Evolutionary conservation across 2,113 vertebrate species (phyloP).

Genomic region (Eleginops maclovinus): DNA sequence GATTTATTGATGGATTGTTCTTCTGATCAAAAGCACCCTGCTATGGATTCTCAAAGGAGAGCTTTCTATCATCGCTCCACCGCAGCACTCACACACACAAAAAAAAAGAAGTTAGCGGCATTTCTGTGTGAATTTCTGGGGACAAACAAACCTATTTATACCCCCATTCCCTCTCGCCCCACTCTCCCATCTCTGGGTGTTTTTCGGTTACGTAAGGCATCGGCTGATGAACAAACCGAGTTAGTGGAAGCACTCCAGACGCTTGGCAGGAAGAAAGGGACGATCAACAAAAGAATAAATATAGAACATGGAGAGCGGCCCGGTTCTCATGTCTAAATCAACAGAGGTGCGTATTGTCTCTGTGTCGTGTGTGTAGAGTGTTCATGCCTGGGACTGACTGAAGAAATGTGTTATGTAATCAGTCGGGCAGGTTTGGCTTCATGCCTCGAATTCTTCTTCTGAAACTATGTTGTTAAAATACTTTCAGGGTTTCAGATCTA

Average conservation of each 20-base stretch:
- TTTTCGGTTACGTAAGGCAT: conserved; percentile 41
- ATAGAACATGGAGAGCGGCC: conserved; percentile 20
- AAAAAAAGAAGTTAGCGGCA: not conserved
- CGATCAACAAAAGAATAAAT: conserved; percentile 42
- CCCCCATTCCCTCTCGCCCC: not conserved
- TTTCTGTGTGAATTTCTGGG: conserved; percentile 20
- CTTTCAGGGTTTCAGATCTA: not conserved
- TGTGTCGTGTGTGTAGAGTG: not conserved
- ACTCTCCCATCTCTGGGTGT: conserved; percentile 11
- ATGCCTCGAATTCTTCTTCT: conserved; percentile 9
- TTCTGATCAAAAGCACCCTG: not conserved
- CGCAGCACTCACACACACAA: not conserved
- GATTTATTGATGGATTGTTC: not conserved
- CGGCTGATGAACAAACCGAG: conserved; percentile 30
- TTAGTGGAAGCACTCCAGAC: not conserved
- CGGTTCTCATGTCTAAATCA: conserved; percentile 22
- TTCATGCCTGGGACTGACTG: not conserved
- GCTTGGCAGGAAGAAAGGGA: conserved; percentile 27
- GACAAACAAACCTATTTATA: conserved; percentile 50
- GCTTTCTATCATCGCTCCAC: not conserved
- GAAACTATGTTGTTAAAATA: not conserved
- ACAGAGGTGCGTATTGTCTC: conserved; percentile 8
- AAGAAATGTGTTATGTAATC: conserved; percentile 19
- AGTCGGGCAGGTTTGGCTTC: conserved; percentile 36
- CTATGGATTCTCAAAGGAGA: not conserved